These are phyloP conservation scores for Pachyrhynchus sulphureomaculatus DNA, from an alignment of 1,140 invertebrate species.

Conservation along the genomic window DNA sequence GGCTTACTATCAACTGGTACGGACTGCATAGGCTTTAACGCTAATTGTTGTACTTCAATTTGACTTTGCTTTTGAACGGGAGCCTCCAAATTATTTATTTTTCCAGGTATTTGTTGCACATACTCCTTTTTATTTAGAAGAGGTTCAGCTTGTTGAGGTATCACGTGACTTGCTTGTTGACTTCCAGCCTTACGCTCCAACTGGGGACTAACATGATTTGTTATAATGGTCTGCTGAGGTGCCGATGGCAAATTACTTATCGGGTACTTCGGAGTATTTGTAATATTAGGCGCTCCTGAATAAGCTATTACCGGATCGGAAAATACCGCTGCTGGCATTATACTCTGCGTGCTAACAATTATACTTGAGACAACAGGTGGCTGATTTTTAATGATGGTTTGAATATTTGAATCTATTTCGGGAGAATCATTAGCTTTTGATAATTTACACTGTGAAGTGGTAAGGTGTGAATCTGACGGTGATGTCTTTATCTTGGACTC, in stretches of 20 bases:
- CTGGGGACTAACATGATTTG: neutral
- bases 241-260: neutral
- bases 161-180: too few relatives aligned
- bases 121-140: slow-evolving; percentile 1
- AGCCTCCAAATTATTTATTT: neutral
- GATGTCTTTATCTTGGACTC: too few relatives aligned
- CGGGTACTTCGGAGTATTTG: neutral
- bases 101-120: neutral
- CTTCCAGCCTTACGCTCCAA: neutral
- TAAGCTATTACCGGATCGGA: neutral
- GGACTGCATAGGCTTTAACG: neutral
- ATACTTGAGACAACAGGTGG: too few relatives aligned
- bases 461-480: too few relatives aligned
- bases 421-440: too few relatives aligned
- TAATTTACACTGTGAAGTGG: too few relatives aligned
- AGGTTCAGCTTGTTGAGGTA: neutral
- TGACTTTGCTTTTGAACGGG: neutral
- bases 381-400: neutral
- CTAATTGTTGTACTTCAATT: neutral
- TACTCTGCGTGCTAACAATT: neutral
- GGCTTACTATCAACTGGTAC: neutral
- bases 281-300: neutral
- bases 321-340: neutral
- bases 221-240: neutral
- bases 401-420: neutral